These are phyloP conservation scores for Magallana ariakensis DNA, from an alignment of 1,140 invertebrate species.

Conservation along the genomic window DNA sequence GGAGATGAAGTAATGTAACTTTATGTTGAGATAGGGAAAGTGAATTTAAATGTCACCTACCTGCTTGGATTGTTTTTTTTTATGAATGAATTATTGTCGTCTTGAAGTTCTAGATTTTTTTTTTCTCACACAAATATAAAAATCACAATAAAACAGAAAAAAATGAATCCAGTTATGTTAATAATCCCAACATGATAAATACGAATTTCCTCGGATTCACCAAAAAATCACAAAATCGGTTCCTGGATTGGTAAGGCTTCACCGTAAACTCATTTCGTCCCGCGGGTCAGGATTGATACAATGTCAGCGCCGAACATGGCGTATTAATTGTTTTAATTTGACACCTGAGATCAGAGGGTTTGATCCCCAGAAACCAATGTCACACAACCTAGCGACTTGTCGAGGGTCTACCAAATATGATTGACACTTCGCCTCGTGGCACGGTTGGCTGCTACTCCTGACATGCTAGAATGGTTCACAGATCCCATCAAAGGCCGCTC, in stretches of 20 bases:
- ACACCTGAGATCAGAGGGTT: neutral
- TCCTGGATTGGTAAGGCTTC: neutral
- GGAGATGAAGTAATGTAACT: too few species aligned
- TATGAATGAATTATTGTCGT: neutral
- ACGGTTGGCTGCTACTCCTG: neutral
- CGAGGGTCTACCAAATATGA: conserved; percentile 14
- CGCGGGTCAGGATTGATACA: neutral
- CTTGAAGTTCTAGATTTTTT: neutral
- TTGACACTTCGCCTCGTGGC: neutral
- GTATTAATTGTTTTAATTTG: conserved; percentile 28
- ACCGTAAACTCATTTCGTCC: neutral
- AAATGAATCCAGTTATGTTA: conserved; percentile 14
- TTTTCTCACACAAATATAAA: conserved; percentile 13
- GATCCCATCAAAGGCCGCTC: conserved; percentile 20
- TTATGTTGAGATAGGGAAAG: too few species aligned
- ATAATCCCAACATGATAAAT: neutral
- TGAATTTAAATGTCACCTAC: neutral
- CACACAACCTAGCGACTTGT: neutral
- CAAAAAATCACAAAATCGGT: neutral
- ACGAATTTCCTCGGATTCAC: neutral
- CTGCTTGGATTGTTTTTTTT: neutral
- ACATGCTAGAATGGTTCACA: neutral
- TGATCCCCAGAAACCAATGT: conserved; percentile 4
- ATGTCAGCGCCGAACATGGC: neutral
- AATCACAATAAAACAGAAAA: neutral